Evolutionary conservation across 2,113 vertebrate species (phyloP).

Genomic region (Nerophis ophidion): DNA sequence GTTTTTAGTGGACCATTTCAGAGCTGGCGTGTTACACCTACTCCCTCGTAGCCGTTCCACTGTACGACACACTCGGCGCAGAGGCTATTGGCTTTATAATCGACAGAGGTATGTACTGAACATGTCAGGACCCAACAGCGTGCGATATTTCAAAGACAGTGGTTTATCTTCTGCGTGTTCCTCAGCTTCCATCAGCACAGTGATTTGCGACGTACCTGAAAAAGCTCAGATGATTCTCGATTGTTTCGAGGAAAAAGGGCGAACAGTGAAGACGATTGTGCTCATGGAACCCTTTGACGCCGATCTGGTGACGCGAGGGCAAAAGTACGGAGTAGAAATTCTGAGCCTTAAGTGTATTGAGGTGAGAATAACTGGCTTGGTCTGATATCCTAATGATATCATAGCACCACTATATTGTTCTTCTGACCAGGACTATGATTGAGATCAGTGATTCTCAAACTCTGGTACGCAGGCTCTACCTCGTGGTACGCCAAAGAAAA

Average conservation of each 20-base stretch:
- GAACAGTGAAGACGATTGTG: constrained; percentile 76
- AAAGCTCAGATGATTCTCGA: constrained; percentile 81
- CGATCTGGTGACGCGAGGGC: constrained; percentile 75
- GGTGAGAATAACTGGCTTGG: constrained; percentile 61
- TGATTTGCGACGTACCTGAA: constrained; percentile 87
- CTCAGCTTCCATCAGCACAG: constrained; percentile 77
- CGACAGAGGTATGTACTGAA: constrained; percentile 77
- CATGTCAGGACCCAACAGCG: background rate
- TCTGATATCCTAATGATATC: background rate
- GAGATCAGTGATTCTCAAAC: no score
- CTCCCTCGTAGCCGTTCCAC: constrained; percentile 87
- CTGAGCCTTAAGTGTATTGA: constrained; percentile 80
- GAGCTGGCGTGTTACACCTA: constrained; percentile 90
- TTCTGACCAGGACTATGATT: no score
- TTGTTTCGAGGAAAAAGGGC: constrained; percentile 68
- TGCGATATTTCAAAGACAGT: background rate
- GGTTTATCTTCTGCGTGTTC: constrained; percentile 7
- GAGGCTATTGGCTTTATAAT: constrained; percentile 86
- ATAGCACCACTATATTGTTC: no score
- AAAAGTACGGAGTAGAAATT: constrained; percentile 78
- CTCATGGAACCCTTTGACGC: constrained; percentile 79
- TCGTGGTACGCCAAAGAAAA: no score
- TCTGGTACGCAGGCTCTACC: no score
- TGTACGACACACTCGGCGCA: constrained; percentile 89
- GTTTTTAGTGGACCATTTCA: constrained; percentile 85